These are phyloP conservation scores for Chloroceryle amazona DNA, from an alignment of 2,797 vertebrate genomes.

Conservation along the genomic window DNA sequence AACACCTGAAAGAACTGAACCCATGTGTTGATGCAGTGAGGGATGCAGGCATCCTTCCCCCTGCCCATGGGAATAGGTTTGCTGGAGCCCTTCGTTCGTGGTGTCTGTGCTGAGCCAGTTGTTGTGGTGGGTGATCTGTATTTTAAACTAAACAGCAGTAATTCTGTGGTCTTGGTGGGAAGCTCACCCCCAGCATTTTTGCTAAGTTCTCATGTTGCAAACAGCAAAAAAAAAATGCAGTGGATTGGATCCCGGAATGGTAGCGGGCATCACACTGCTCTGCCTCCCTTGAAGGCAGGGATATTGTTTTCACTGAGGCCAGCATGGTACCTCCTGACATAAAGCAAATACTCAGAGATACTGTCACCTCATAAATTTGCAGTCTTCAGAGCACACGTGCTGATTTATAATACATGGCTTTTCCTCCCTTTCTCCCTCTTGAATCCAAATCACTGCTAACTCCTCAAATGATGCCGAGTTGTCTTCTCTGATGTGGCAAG, in stretches of 20 bases:
- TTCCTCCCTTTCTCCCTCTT: not conserved
- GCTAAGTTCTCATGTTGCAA: not conserved
- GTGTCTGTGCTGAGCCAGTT: slow-evolving; percentile 25
- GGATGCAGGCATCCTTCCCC: not conserved
- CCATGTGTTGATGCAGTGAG: not conserved
- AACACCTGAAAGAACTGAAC: not conserved
- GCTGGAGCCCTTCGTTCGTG: not conserved
- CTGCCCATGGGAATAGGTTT: not conserved
- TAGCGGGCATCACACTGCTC: not conserved
- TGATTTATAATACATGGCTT: not conserved
- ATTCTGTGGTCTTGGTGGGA: not conserved
- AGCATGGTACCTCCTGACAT: not conserved
- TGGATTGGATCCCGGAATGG: not conserved
- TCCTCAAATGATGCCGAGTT: not conserved
- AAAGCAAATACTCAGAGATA: not conserved
- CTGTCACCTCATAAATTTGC: not conserved
- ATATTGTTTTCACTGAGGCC: not conserved
- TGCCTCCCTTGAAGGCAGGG: not conserved
- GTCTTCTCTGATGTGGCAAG: not conserved
- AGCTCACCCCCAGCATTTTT: not conserved
- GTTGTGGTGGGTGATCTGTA: not conserved
- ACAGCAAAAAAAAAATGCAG: not conserved
- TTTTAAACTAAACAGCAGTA: not conserved
- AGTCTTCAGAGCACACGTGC: not conserved
- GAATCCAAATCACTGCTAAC: not conserved